A percentile compares a stretch with the other conserved stretches of the same genome.
These are phyloP conservation scores for Steinernema khuongi DNA, from an alignment of 1,140 invertebrate species.

Conservation along the genomic window DNA sequence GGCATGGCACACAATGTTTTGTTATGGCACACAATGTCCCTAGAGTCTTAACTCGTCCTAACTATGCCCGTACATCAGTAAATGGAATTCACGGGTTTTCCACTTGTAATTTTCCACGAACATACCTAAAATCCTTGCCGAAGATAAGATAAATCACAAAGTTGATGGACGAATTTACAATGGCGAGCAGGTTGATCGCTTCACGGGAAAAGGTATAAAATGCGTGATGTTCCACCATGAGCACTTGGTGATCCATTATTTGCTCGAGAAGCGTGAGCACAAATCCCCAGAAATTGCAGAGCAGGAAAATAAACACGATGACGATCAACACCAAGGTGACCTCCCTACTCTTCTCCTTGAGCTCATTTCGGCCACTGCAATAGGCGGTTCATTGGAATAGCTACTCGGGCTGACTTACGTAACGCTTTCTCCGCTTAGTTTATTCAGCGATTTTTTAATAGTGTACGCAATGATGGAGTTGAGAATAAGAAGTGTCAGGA, in stretches of 20 bases:
- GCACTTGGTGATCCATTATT: constrained; percentile 39
- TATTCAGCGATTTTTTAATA: constrained; percentile 37
- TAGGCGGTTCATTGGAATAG: not conserved
- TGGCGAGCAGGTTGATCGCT: constrained; percentile 78
- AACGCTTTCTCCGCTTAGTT: constrained; percentile 6
- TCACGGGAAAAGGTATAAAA: constrained; percentile 52
- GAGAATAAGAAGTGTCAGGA: constrained; percentile 38
- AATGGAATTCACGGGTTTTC: no score
- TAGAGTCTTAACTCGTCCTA: no score
- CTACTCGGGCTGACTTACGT: not conserved
- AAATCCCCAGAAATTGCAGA: constrained; percentile 82
- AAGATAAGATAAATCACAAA: constrained; percentile 95
- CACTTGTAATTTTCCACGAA: constrained; percentile 63
- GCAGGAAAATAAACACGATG: constrained; percentile 84
- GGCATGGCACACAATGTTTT: no score
- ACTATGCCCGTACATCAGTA: no score
- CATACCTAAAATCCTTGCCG: constrained; percentile 86
- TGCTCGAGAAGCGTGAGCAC: constrained; percentile 80
- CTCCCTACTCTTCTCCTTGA: constrained; percentile 41
- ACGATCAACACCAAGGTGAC: constrained; percentile 81
- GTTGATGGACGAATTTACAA: constrained; percentile 91
- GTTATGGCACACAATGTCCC: no score
- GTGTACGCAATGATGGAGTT: constrained; percentile 47
- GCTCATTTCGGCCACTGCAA: constrained; percentile 33
- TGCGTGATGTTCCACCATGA: constrained; percentile 35